Percentiles rank a stretch among this genome's conserved stretches.
phyloP scores from a whole-genome alignment of 2,113 vertebrate genomes.

The Chunga burmeisteri region DNA sequence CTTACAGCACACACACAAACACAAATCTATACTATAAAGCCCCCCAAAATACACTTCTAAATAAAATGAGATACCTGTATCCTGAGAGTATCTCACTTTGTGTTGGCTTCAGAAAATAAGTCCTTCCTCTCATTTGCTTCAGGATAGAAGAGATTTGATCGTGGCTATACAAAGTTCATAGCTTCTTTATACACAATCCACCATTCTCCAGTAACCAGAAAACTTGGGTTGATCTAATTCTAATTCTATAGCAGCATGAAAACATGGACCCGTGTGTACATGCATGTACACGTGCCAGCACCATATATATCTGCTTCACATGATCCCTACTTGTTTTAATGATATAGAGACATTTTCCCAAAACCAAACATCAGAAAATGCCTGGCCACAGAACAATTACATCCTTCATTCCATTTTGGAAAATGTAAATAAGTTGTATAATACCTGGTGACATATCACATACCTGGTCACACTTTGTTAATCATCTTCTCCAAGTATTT shows the following conservation, averaged over 20 bases:
- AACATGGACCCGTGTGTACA: not conserved
- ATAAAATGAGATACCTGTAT: not conserved
- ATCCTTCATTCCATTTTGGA: not conserved
- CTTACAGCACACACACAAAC: not conserved
- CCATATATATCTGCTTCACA: not conserved
- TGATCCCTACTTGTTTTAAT: not conserved
- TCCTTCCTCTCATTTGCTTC: not conserved
- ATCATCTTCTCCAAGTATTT: not conserved
- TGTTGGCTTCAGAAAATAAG: not conserved
- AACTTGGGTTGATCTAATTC: not conserved
- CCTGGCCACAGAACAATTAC: not conserved
- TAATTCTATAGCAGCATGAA: not conserved
- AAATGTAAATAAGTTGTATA: not conserved
- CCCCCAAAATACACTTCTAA: not conserved
- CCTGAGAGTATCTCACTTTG: not conserved
- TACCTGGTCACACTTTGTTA: not conserved
- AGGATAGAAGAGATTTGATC: not conserved
- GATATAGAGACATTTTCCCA: not conserved
- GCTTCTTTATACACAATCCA: not conserved
- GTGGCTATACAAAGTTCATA: not conserved
- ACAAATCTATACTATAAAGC: not conserved
- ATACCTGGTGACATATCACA: not conserved
- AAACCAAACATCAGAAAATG: not conserved
- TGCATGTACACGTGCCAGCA: not conserved
- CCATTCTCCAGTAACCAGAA: not conserved